A percentile compares a stretch with the other conserved stretches of the same genome.
Conservation (phyloP, 2,113 vertebrate genomes). For the Aplodontia rufa region DNA sequence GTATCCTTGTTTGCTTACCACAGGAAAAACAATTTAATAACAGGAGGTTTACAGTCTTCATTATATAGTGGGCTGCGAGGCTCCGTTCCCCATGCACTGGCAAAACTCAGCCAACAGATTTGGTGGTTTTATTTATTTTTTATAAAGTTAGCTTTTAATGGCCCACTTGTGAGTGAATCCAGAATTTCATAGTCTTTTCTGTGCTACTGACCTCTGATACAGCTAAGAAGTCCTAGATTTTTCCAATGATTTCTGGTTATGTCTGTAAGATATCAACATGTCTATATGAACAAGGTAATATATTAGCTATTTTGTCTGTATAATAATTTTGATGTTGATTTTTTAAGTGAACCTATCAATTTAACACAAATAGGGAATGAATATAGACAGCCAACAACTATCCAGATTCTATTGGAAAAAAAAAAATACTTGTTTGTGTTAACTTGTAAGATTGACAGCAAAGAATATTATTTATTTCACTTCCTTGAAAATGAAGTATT, state of each 20-base stretch:
- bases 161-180: slow-evolving; percentile 60
- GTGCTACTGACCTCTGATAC: background rate
- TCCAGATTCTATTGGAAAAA: background rate
- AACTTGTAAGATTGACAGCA: background rate
- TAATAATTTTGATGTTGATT: background rate
- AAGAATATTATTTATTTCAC: background rate
- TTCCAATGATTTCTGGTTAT: background rate
- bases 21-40: slow-evolving; percentile 70
- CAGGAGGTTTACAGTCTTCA: slow-evolving; percentile 46
- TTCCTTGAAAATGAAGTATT: background rate
- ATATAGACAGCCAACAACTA: rapidly evolving
- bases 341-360: background rate
- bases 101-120: slow-evolving; percentile 51
- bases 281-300: background rate
- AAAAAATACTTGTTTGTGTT: background rate
- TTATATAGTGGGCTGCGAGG: background rate
- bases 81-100: slow-evolving; percentile 23
- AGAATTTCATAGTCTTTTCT: slow-evolving; percentile 66
- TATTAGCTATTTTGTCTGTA: background rate
- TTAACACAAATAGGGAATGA: background rate
- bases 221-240: background rate
- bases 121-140: slow-evolving; percentile 56
- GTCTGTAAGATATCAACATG: background rate
- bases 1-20: slow-evolving; percentile 68
- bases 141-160: slow-evolving; percentile 61